Conservation (phyloP, 1,140 invertebrate genomes). For the Mya arenaria region DNA sequence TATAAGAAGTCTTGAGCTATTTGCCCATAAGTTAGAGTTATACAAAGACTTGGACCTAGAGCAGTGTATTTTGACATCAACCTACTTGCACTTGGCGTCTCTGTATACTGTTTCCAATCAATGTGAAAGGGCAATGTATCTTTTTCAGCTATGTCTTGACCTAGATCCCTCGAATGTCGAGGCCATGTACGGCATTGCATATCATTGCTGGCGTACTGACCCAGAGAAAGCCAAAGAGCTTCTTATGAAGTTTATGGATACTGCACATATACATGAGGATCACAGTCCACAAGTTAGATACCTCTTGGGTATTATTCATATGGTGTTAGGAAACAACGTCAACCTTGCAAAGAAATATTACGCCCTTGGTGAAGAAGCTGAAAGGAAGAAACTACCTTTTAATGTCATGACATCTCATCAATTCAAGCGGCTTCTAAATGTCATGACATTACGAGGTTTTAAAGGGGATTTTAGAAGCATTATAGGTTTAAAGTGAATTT, state of each 20-base stretch:
- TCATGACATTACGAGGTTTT: too few species aligned
- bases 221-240: not conserved
- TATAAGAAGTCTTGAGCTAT: not conserved
- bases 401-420: too few species aligned
- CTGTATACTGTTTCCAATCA: not conserved
- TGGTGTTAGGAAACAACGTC: not conserved
- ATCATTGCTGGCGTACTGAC: not conserved
- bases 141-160: not conserved
- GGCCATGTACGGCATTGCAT: not conserved
- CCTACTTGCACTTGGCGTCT: not conserved
- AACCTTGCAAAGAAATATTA: conserved; percentile 6
- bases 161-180: not conserved
- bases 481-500: too few species aligned
- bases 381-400: not conserved
- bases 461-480: too few species aligned
- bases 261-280: conserved; percentile 5
- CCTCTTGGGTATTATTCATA: not conserved
- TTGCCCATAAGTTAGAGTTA: not conserved
- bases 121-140: not conserved
- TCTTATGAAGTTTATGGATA: not conserved
- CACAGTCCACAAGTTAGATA: not conserved
- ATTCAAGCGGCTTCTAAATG: too few species aligned
- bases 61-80: not conserved
- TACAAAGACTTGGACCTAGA: not conserved
- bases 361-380: not conserved